These are phyloP conservation scores for Cyclura pinguis DNA, from an alignment of 2,797 vertebrate genomes.

Conservation along the genomic window DNA sequence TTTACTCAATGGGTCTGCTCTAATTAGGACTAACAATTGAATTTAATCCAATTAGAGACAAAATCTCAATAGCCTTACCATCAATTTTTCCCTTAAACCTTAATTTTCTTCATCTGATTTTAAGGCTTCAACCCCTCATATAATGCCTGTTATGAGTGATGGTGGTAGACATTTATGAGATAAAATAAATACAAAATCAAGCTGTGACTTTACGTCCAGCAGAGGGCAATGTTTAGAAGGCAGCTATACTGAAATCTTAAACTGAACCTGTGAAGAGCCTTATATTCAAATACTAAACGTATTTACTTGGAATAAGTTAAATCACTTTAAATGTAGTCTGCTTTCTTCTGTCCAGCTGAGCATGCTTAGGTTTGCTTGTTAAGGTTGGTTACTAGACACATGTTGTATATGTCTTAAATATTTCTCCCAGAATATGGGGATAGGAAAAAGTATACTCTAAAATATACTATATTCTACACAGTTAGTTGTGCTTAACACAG, in stretches of 20 bases:
- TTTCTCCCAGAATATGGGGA: neutral
- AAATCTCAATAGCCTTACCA: neutral
- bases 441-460: neutral
- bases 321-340: conserved; percentile 9
- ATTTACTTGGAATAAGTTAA: neutral
- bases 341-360: neutral
- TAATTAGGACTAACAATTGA: too few species aligned
- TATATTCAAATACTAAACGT: neutral
- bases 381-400: neutral
- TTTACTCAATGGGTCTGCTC: too few species aligned
- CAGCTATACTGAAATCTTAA: neutral
- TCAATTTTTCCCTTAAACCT: neutral
- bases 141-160: neutral
- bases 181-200: neutral
- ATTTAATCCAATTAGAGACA: too few species aligned
- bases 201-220: neutral
- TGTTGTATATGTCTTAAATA: neutral
- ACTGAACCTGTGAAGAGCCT: neutral
- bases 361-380: neutral
- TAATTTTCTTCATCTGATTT: conserved; percentile 1
- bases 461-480: neutral
- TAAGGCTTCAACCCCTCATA: neutral
- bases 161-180: neutral
- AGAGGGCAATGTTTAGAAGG: conserved; percentile 21
- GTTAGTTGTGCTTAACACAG: neutral